Evolutionary conservation across 23 tunicate genomes (phyloP).

Genomic region (Clavelina lepadiformis): DNA sequence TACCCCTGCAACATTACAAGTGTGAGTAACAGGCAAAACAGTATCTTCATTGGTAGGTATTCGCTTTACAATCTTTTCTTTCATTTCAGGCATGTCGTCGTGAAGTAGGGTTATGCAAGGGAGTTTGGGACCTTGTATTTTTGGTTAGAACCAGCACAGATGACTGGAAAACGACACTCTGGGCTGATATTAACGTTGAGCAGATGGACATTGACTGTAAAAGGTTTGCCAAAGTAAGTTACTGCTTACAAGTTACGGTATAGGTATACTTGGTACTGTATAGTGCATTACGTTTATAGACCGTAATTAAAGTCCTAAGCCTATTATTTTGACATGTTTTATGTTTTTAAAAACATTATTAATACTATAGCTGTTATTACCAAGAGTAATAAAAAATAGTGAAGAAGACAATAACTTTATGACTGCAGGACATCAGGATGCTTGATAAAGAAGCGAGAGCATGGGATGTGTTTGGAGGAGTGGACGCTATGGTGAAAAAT

Average conservation of each 20-base stretch:
- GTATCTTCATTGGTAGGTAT: no score
- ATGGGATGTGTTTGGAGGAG: conserved; percentile 94
- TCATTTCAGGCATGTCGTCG: conserved; percentile 68
- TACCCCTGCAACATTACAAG: not conserved
- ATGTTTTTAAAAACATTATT: no score
- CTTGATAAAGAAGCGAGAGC: conserved; percentile 93
- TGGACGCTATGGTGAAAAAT: conserved; percentile 83
- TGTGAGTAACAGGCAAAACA: no score
- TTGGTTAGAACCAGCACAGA: conserved; percentile 76
- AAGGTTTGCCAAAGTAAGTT: conserved; percentile 83
- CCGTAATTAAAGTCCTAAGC: no score
- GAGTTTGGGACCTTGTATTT: conserved; percentile 85
- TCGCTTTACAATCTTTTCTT: no score
- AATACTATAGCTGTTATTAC: no score
- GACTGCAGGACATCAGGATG: conserved; percentile 73
- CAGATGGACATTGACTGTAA: conserved; percentile 97
- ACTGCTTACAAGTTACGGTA: no score
- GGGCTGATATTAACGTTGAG: conserved; percentile 97
- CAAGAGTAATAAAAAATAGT: not conserved
- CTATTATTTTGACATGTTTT: no score
- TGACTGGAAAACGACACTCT: conserved; percentile 88
- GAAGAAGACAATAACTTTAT: no score
- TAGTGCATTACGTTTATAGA: no score
- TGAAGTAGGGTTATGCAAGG: conserved; percentile 79
- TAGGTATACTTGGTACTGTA: no score